Base-by-base conservation (phyloP, 2,888 invertebrate genomes). In the Hoplodrina blanda region DNA sequence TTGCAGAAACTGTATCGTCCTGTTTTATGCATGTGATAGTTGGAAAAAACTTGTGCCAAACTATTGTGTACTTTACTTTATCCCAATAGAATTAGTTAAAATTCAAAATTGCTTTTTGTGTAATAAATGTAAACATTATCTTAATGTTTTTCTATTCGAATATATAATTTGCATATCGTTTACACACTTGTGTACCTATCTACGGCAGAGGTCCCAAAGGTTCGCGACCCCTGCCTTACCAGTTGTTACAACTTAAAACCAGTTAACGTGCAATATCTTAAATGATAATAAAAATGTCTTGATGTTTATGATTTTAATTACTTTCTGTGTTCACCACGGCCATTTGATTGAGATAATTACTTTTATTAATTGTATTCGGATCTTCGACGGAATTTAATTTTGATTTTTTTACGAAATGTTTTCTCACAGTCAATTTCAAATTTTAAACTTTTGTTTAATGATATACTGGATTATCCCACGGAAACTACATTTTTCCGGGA, bases 221-320 rank as follows among this genome's bases (percentile, higher is more conserved):
- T 74, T 79, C 44, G 44, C 19, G 55, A 75, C 49, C 61, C 50
- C 57, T 64, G 62, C 30, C 41, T 44, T 37, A 33, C 19, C 8
- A 50, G 44, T 56, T 49, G 37, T 53, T 53, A 59, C 53, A 60
- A 73, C 44, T 46, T 63, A 60, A 55, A 64, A 52, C 19, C 20
- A 57, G 63, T 33, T 53, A 57, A 54, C 20, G 0, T 49, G 41
- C 20, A 55, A 74, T 59, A 59, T 57, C 11, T 62, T 15, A 44
- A 62, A 25, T 50, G 46, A 69, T 59, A 46, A 68, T 68, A 80
- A 64, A 74, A 69, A 61, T 63, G 30, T 79, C n/a, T 46, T 33
- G 20, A 57, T 50, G 10, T 64, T 63, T 57, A 74, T 41, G 30
- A 52, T 41, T 62, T 79, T 79, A 69, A 75, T 80, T 59, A 59